phyloP scores from a whole-genome alignment of 64 coral and sea anemone genomes.

The Acropora yongei region DNA sequence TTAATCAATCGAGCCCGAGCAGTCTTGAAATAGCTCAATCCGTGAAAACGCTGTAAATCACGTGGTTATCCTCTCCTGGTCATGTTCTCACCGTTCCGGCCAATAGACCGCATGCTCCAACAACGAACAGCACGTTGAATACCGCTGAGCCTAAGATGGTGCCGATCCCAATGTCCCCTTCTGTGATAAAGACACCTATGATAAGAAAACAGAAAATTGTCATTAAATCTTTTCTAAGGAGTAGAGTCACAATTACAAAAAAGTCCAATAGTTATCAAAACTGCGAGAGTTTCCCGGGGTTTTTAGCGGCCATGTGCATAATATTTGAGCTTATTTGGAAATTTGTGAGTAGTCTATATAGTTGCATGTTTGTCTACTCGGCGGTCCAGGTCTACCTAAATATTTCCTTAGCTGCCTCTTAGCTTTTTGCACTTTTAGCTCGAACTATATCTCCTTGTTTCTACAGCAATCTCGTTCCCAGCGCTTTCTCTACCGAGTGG shows the following conservation, averaged over 20 bases:
- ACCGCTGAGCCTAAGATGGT: constrained; percentile 50
- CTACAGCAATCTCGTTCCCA: constrained; percentile 1
- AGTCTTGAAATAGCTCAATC: background rate
- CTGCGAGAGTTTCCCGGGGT: background rate
- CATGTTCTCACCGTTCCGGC: constrained; percentile 37
- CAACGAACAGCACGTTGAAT: constrained; percentile 57
- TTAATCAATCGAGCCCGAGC: too few relatives aligned
- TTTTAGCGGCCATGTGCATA: too few relatives aligned
- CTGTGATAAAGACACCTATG: constrained; percentile 44
- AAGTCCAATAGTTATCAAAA: background rate
- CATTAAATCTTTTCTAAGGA: background rate
- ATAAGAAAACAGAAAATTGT: background rate
- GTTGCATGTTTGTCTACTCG: too few relatives aligned
- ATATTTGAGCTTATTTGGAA: too few relatives aligned
- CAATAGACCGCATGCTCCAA: constrained; percentile 44
- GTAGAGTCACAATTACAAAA: background rate
- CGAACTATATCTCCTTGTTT: too few relatives aligned
- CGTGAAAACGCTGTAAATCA: constrained; percentile 1
- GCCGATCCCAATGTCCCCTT: constrained; percentile 62
- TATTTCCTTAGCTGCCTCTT: too few relatives aligned
- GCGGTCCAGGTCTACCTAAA: too few relatives aligned
- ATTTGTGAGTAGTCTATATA: too few relatives aligned
- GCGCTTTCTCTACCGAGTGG: background rate
- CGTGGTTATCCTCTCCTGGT: background rate
- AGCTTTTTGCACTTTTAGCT: background rate